These are phyloP conservation scores for Netelia melanura DNA, from an alignment of 2,888 invertebrate species.

Conservation along the genomic window DNA sequence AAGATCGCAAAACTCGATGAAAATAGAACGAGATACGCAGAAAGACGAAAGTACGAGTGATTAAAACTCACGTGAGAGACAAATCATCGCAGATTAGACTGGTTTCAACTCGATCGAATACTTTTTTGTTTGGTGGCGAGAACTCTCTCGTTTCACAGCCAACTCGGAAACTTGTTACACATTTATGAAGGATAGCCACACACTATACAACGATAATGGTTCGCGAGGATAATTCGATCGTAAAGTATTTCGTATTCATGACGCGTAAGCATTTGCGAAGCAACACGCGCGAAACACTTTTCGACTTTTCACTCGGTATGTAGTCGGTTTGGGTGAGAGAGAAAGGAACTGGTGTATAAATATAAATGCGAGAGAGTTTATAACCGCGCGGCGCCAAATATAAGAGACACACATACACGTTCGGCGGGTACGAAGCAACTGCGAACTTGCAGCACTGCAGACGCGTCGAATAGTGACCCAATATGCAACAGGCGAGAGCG, in stretches of 20 bases:
- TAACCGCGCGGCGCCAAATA: conserved; percentile 5
- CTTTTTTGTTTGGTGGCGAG: conserved; percentile 11
- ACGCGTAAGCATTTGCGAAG: neutral
- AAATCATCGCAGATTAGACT: neutral
- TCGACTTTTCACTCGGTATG: neutral
- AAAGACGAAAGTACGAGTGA: neutral
- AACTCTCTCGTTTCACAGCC: conserved; percentile 30
- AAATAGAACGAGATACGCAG: neutral
- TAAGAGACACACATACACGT: conserved; percentile 21
- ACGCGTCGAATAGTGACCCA: conserved; percentile 53
- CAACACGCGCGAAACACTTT: conserved; percentile 11
- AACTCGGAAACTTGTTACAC: conserved; percentile 38
- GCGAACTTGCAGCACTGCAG: conserved; percentile 19
- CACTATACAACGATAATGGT: neutral
- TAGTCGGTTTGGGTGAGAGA: neutral
- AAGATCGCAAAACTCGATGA: too few relatives aligned
- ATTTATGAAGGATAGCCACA: conserved; percentile 2
- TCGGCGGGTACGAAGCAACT: conserved; percentile 45
- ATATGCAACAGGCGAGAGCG: conserved; percentile 57
- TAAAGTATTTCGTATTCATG: conserved; percentile 11
- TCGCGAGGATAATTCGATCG: conserved; percentile 1
- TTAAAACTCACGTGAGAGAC: neutral
- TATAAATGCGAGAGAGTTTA: conserved; percentile 11
- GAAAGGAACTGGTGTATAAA: conserved; percentile 40
- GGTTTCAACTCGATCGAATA: neutral